Percentiles rank a stretch among this genome's conserved stretches.
These are phyloP conservation scores for Sebastes iracundus DNA, from an alignment of 2,797 vertebrate genomes.

Conservation along the genomic window DNA sequence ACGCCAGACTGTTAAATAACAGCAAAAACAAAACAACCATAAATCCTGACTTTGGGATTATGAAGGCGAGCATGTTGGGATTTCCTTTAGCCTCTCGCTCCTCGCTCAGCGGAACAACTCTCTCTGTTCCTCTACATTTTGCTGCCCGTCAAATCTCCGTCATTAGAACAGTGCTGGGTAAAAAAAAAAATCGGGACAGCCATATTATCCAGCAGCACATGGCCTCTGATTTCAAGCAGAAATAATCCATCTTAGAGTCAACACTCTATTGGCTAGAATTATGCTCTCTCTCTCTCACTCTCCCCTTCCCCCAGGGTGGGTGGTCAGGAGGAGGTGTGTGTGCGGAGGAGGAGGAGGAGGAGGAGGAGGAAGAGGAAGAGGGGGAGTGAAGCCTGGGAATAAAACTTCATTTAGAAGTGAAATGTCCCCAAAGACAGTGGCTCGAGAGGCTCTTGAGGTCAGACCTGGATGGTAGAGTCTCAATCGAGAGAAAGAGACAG, in stretches of 20 bases:
- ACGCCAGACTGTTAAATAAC: slow-evolving; percentile 53
- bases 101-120: slow-evolving; percentile 48
- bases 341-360: neutral
- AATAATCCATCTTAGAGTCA: slow-evolving; percentile 84
- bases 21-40: slow-evolving; percentile 44
- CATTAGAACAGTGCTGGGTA: slow-evolving; percentile 54
- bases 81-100: slow-evolving; percentile 53
- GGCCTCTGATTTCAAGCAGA: slow-evolving; percentile 79
- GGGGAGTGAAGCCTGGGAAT: slow-evolving; percentile 42
- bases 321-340: slow-evolving; percentile 51
- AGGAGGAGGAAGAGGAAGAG: neutral
- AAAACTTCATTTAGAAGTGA: slow-evolving; percentile 76
- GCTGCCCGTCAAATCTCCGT: slow-evolving; percentile 62
- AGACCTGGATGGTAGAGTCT: slow-evolving; percentile 50
- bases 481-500: slow-evolving; percentile 32
- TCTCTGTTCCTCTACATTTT: slow-evolving; percentile 53
- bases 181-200: slow-evolving; percentile 31
- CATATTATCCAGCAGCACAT: slow-evolving; percentile 74
- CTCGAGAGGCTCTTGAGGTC: slow-evolving; percentile 63
- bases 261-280: slow-evolving; percentile 78
- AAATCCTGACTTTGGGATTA: slow-evolving; percentile 60
- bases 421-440: slow-evolving; percentile 71
- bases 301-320: slow-evolving; percentile 57
- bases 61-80: slow-evolving; percentile 43
- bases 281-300: slow-evolving; percentile 49